Evolutionary conservation across 1,140 invertebrate species (phyloP).

Genomic region (Papilio aristodemus): DNA sequence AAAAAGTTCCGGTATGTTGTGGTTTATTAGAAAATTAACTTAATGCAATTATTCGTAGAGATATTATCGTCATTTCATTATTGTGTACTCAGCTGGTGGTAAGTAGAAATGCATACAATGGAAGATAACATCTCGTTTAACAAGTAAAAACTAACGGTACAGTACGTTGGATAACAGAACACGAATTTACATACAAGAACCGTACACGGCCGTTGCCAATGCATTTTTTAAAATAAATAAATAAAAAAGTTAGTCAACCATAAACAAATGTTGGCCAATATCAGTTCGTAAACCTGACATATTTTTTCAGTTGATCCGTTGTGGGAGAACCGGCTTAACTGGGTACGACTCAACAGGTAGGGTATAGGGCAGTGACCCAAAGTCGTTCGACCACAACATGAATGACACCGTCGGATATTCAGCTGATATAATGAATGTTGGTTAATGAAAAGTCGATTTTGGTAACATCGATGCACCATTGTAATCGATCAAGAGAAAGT

Average conservation of each 20-base stretch:
- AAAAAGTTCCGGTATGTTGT: background rate
- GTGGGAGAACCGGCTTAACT: constrained; percentile 67
- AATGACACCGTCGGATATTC: constrained; percentile 60
- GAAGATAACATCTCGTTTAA: constrained; percentile 24
- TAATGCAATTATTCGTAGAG: constrained; percentile 6
- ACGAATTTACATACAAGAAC: constrained; percentile 28
- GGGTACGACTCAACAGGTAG: constrained; percentile 71
- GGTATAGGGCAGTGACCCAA: constrained; percentile 75
- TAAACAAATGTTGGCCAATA: constrained; percentile 27
- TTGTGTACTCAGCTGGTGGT: background rate
- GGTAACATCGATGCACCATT: constrained; percentile 5
- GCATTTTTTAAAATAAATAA: background rate
- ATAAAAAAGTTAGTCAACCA: background rate
- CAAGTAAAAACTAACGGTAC: constrained; percentile 30
- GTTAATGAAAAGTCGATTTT: constrained; percentile 39
- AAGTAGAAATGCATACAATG: constrained; percentile 34
- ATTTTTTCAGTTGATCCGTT: constrained; percentile 50
- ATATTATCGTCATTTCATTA: constrained; percentile 17
- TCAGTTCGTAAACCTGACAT: constrained; percentile 46
- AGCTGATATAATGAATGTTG: constrained; percentile 39
- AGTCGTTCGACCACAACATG: constrained; percentile 59
- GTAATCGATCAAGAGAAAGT: constrained; percentile 26
- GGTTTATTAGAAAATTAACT: constrained; percentile 3
- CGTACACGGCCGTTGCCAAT: background rate
- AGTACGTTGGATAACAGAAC: background rate